Evolutionary conservation across 1,140 invertebrate species (phyloP).

Genomic region (Carcinoscorpius rotundicauda): DNA sequence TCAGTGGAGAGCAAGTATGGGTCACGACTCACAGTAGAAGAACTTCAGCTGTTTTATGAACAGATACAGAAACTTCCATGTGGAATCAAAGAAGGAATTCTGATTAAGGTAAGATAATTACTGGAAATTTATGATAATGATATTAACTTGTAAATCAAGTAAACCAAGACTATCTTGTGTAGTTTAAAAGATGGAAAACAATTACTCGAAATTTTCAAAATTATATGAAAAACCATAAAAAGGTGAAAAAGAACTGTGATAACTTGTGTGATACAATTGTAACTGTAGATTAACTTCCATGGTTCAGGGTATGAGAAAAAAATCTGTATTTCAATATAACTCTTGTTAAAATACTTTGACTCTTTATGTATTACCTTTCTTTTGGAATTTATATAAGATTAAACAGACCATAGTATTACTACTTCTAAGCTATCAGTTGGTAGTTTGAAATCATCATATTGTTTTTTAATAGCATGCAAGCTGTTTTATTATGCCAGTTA

Average conservation of each 20-base stretch:
- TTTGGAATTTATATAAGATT: no score
- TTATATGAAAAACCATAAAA: background rate
- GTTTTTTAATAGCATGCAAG: no score
- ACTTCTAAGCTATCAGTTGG: no score
- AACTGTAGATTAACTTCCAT: background rate
- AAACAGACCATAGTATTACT: no score
- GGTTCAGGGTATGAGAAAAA: no score
- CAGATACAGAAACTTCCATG: conserved; percentile 76
- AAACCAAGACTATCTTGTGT: background rate
- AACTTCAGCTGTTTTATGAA: conserved; percentile 70
- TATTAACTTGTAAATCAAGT: background rate
- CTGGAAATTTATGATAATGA: background rate
- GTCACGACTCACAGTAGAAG: conserved; percentile 72
- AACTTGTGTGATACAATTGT: background rate
- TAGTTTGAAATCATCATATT: no score
- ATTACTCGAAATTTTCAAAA: no score
- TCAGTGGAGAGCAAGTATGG: conserved; percentile 55
- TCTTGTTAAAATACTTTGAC: no score
- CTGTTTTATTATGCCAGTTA: no score
- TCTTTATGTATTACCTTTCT: no score
- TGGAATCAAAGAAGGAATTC: conserved; percentile 62
- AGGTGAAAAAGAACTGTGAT: background rate
- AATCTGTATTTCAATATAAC: no score
- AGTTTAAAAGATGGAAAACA: no score
- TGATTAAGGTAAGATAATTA: conserved; percentile 45